These are phyloP conservation scores for Polyommatus icarus DNA, from an alignment of 2,888 invertebrate genomes.

Conservation along the genomic window DNA sequence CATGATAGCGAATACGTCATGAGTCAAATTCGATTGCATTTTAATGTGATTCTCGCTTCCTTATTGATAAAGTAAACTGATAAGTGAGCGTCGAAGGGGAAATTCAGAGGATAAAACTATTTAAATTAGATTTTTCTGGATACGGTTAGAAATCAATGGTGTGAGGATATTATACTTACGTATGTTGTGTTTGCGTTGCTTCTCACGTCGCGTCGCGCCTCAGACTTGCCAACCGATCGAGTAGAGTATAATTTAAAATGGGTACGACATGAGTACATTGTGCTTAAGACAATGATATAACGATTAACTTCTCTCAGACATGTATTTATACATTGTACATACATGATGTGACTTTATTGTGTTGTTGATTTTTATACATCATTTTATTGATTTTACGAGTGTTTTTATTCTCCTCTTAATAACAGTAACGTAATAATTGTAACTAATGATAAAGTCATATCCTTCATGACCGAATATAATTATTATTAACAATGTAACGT, in stretches of 20 bases:
- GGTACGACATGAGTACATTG: constrained; percentile 59
- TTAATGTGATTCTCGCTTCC: constrained; percentile 54
- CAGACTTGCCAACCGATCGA: constrained; percentile 54
- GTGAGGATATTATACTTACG: constrained; percentile 31
- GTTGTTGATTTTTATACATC: constrained; percentile 67
- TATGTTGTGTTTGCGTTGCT: constrained; percentile 26
- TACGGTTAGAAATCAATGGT: constrained; percentile 47
- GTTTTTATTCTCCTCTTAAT: constrained; percentile 64
- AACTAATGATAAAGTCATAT: constrained; percentile 65
- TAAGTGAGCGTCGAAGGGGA: constrained; percentile 51
- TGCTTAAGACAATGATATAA: constrained; percentile 45
- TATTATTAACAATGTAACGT: constrained; percentile 48
- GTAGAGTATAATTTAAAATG: constrained; percentile 63
- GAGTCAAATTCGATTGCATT: constrained; percentile 38
- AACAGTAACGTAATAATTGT: constrained; percentile 58
- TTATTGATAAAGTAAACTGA: constrained; percentile 48
- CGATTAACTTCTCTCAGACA: constrained; percentile 38
- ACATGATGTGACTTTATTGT: constrained; percentile 69
- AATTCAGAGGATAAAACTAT: constrained; percentile 50
- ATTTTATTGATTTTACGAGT: constrained; percentile 61
- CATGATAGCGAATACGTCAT: constrained; percentile 37
- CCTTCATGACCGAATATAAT: constrained; percentile 60
- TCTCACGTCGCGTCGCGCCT: constrained; percentile 21
- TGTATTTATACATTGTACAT: constrained; percentile 45
- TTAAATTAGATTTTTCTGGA: constrained; percentile 58